Evolutionary conservation across 92 coral and sea anemone genomes (phyloP).

Genomic region (Epizoanthus rinbou): DNA sequence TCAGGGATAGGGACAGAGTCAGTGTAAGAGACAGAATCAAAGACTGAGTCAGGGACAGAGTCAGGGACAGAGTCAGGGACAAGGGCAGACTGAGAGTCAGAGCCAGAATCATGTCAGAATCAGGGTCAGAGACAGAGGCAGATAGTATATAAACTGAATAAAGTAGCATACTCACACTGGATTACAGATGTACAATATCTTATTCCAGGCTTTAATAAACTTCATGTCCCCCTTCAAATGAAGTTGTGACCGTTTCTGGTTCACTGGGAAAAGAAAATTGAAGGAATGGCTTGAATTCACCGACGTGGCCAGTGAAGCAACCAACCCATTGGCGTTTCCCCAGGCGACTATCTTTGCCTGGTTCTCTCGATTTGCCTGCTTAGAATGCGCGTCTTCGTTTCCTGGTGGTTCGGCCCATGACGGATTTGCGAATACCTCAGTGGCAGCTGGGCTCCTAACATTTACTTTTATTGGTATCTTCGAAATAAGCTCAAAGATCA

Average conservation of each 20-base stretch:
- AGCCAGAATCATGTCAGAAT: background rate
- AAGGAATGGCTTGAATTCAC: slow-evolving; percentile 9
- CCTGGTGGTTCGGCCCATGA: slow-evolving; percentile 25
- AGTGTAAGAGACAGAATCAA: too few relatives aligned
- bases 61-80: too few relatives aligned
- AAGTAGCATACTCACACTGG: slow-evolving; percentile 71
- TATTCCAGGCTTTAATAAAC: slow-evolving; percentile 56
- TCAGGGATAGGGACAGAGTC: too few relatives aligned
- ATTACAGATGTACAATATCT: slow-evolving; percentile 76
- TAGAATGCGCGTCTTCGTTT: background rate
- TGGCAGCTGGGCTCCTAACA: background rate
- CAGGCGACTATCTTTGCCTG: background rate
- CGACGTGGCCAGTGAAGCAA: background rate
- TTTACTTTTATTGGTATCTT: slow-evolving; percentile 45
- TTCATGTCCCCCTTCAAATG: slow-evolving; percentile 85
- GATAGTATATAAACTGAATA: background rate
- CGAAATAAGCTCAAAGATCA: slow-evolving; percentile 72
- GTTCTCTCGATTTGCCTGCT: too few relatives aligned
- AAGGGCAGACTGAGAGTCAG: too few relatives aligned
- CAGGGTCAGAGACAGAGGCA: background rate
- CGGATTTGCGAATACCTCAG: background rate
- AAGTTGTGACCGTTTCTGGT: slow-evolving; percentile 16
- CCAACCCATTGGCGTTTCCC: background rate
- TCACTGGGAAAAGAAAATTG: background rate
- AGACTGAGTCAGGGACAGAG: too few relatives aligned